phyloP scores from a whole-genome alignment of 2,888 invertebrate species.

The Tipula confusa region DNA sequence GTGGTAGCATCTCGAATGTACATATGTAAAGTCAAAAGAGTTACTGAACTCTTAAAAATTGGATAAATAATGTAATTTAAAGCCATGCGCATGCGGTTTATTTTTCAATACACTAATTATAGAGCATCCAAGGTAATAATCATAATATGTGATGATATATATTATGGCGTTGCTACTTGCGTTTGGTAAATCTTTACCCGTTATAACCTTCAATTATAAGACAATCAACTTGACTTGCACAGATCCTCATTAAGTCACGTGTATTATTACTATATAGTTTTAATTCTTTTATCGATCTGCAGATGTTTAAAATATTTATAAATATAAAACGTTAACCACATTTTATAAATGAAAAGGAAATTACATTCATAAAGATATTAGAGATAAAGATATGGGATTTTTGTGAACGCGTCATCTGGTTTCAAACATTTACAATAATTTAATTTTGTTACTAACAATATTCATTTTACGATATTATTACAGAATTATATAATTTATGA shows the following conservation, averaged over 20 bases:
- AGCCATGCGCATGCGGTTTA: neutral
- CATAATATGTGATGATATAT: neutral
- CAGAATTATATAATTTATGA: too few relatives aligned
- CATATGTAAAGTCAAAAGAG: neutral
- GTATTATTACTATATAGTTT: neutral
- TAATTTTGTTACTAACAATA: too few relatives aligned
- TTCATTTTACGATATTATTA: too few relatives aligned
- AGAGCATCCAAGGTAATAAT: neutral
- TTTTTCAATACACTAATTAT: neutral
- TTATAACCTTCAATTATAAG: neutral
- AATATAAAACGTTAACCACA: neutral
- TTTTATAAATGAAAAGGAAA: neutral
- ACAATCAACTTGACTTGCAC: neutral
- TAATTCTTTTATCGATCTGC: constrained; percentile 13
- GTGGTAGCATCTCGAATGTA: too few relatives aligned
- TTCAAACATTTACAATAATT: too few relatives aligned
- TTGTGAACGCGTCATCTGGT: too few relatives aligned
- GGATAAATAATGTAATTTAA: too few relatives aligned
- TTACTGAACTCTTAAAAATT: neutral
- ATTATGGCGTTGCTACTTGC: neutral
- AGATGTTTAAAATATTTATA: neutral
- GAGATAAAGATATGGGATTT: neutral
- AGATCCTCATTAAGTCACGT: neutral
- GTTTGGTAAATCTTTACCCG: neutral
- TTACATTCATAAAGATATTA: neutral